Conservation (phyloP, 64 coral and sea anemone genomes). For the Platygyra sinensis region DNA sequence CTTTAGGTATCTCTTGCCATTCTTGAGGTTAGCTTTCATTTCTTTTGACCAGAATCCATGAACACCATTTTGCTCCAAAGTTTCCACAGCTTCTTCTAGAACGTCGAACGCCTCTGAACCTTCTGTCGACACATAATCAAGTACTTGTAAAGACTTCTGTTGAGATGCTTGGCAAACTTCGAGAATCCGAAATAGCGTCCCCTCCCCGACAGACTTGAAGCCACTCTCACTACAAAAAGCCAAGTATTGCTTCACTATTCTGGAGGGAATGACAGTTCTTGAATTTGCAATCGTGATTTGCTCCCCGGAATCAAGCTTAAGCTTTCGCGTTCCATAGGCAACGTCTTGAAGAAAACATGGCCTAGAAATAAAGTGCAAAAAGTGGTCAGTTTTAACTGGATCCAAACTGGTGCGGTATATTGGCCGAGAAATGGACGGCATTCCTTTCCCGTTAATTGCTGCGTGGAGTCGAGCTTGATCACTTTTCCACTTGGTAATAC, state of each 20-base stretch:
- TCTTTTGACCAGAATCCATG: constrained; percentile 10
- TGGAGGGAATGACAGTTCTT: too few species aligned
- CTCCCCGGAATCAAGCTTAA: too few species aligned
- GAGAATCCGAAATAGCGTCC: constrained; percentile 14
- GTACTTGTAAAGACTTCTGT: constrained; percentile 37
- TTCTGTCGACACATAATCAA: constrained; percentile 39
- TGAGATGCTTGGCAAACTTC: constrained; percentile 37
- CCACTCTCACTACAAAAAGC: too few species aligned
- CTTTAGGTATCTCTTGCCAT: too few species aligned
- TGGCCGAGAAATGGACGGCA: background rate
- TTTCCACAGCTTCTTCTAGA: too few species aligned
- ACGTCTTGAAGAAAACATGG: constrained; percentile 14
- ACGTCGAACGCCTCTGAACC: too few species aligned
- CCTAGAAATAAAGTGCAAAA: constrained; percentile 35
- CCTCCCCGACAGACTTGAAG: background rate
- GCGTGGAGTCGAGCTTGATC: constrained; percentile 12
- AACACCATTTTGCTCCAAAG: constrained; percentile 10
- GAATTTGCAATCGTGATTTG: too few species aligned
- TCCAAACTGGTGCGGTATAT: constrained; percentile 17
- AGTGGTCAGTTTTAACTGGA: constrained; percentile 33
- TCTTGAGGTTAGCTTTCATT: constrained; percentile 16
- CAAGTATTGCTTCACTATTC: too few species aligned
- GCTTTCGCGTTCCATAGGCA: too few species aligned
- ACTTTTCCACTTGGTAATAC: constrained; percentile 15
- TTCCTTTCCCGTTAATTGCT: background rate